phyloP scores from a whole-genome alignment of 2,797 vertebrate species.

The Knipowitschia caucasica region DNA sequence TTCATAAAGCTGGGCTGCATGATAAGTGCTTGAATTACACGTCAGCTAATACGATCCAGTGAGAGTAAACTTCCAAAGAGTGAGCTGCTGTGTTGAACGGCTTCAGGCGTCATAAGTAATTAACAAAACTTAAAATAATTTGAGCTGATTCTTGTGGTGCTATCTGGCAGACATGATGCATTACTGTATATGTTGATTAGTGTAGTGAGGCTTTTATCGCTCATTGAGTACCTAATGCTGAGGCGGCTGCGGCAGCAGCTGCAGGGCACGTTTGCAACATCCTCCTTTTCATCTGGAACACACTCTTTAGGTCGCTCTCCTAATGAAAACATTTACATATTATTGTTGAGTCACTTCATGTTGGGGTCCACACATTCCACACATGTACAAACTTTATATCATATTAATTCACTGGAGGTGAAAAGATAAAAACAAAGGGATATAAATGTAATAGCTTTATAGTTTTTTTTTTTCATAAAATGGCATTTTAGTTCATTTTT shows the following conservation, averaged over 20 bases:
- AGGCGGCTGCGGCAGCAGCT: conserved; percentile 69
- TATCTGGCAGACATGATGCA: conserved; percentile 77
- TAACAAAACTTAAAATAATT: conserved; percentile 84
- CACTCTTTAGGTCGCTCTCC: conserved; percentile 55
- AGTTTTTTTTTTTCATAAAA: too few relatives aligned
- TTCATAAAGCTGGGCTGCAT: conserved; percentile 80
- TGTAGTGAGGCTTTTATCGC: conserved; percentile 73
- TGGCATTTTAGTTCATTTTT: too few relatives aligned
- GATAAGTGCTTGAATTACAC: conserved; percentile 82
- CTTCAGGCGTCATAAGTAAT: conserved; percentile 81
- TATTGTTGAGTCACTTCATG: conserved; percentile 36
- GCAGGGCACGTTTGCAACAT: conserved; percentile 57
- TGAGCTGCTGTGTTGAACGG: conserved; percentile 58
- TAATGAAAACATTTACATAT: conserved; percentile 61
- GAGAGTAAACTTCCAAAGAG: conserved; percentile 78
- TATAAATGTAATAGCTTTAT: too few relatives aligned
- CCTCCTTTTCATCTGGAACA: conserved; percentile 46
- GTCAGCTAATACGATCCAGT: conserved; percentile 75
- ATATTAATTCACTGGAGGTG: too few relatives aligned
- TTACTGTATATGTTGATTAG: conserved; percentile 80
- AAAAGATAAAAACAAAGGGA: too few relatives aligned
- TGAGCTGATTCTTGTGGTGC: conserved; percentile 77
- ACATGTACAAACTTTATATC: too few relatives aligned
- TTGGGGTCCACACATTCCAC: not conserved
- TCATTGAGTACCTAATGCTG: conserved; percentile 77